Conservation (phyloP, 2,888 invertebrate species). For the Tipula confusa region DNA sequence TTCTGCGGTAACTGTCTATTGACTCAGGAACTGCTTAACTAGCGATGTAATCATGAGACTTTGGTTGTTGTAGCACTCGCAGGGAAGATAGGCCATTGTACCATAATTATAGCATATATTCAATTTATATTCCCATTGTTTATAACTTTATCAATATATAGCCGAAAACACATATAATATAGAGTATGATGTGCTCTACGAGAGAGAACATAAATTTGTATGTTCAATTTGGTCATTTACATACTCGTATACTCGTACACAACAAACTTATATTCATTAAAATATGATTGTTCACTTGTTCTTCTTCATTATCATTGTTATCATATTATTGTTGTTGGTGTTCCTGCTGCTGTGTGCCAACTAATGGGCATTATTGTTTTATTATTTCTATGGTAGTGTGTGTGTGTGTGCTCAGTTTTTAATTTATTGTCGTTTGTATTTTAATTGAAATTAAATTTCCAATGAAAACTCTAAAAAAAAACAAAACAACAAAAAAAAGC, state of each 20-base stretch:
- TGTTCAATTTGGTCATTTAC: not conserved
- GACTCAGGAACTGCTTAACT: too few relatives aligned
- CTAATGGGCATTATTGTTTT: conserved; percentile 25
- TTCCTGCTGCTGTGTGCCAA: not conserved
- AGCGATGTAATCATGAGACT: too few relatives aligned
- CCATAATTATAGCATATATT: conserved; percentile 1
- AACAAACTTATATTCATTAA: conserved; percentile 12
- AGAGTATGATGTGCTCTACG: not conserved
- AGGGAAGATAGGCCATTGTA: too few relatives aligned
- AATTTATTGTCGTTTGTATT: not conserved
- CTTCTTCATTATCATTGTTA: conserved; percentile 25
- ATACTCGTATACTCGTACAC: not conserved
- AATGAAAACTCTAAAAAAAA: not conserved
- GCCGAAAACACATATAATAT: not conserved
- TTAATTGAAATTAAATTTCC: conserved; percentile 1
- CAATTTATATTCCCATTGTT: conserved; percentile 20
- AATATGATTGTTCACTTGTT: conserved; percentile 25
- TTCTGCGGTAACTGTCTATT: too few relatives aligned
- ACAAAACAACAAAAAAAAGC: not conserved
- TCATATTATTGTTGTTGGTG: not conserved
- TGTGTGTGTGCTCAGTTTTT: not conserved
- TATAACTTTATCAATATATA: not conserved
- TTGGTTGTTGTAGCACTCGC: too few relatives aligned
- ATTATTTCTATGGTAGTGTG: not conserved
- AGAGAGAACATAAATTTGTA: not conserved